phyloP scores from a whole-genome alignment of 1,140 invertebrate species.

The Psix sp. region DNA sequence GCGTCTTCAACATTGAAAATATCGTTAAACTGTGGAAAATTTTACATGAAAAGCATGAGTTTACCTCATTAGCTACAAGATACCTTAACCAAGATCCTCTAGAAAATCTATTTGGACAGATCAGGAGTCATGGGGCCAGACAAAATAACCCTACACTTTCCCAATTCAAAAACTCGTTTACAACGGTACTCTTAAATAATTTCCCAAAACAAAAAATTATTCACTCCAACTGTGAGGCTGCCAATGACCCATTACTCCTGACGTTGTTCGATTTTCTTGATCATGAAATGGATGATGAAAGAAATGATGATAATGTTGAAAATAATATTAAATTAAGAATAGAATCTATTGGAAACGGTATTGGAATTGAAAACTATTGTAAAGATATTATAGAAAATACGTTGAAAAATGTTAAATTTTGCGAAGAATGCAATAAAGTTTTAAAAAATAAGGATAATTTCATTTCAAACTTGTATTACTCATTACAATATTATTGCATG shows the following conservation, averaged over 20 bases:
- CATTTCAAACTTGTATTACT: too few relatives aligned
- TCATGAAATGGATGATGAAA: neutral
- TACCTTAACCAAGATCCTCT: constrained; percentile 11
- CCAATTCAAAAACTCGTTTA: constrained; percentile 10
- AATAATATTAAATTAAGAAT: too few relatives aligned
- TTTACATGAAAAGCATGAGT: neutral
- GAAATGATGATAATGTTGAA: too few relatives aligned
- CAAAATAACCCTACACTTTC: constrained; percentile 12
- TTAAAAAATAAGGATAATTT: too few relatives aligned
- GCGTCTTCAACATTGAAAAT: neutral
- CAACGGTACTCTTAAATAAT: neutral
- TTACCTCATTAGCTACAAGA: neutral
- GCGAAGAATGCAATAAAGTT: too few relatives aligned
- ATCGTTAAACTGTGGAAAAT: neutral
- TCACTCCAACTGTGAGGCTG: constrained; percentile 4
- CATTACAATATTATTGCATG: too few relatives aligned
- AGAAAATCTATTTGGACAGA: constrained; percentile 11
- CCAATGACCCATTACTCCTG: neutral
- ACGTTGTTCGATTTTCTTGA: neutral
- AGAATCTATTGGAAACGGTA: too few relatives aligned
- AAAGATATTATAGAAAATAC: too few relatives aligned
- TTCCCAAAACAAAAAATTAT: neutral
- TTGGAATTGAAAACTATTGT: too few relatives aligned
- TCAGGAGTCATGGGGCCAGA: constrained; percentile 8
- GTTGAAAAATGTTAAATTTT: too few relatives aligned